A percentile compares a stretch with the other conserved stretches of the same genome.
These are phyloP conservation scores for Cecidostiba fungosa DNA, from an alignment of 2,888 invertebrate species.

Conservation along the genomic window DNA sequence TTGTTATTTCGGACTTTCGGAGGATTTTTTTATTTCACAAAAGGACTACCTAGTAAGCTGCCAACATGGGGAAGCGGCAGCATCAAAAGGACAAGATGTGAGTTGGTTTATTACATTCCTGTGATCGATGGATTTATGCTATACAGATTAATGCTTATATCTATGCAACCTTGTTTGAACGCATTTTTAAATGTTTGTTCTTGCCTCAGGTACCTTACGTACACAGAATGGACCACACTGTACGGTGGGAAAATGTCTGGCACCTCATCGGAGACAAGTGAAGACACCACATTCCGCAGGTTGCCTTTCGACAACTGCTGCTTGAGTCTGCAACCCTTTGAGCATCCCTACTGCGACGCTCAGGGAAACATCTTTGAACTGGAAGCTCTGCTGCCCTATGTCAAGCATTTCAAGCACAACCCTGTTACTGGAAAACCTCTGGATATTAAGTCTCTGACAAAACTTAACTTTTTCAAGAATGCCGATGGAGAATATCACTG, in stretches of 20 bases:
- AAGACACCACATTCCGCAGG: constrained; percentile 92
- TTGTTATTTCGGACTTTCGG: neutral
- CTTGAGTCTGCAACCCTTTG: constrained; percentile 94
- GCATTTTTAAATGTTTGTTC: neutral
- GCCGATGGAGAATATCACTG: constrained; percentile 92
- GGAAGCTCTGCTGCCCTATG: constrained; percentile 91
- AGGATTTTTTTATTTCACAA: neutral
- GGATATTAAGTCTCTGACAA: constrained; percentile 90
- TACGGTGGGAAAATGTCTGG: constrained; percentile 91
- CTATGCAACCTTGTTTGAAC: neutral
- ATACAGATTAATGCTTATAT: neutral
- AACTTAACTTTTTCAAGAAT: constrained; percentile 94
- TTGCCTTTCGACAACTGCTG: constrained; percentile 97
- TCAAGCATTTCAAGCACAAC: constrained; percentile 95
- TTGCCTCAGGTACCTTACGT: constrained; percentile 88
- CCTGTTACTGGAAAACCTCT: constrained; percentile 96
- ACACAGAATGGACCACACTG: constrained; percentile 93
- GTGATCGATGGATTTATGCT: neutral
- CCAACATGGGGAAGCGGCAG: constrained; percentile 94
- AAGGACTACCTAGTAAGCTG: neutral
- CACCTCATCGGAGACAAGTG: constrained; percentile 85
- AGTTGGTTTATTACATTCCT: constrained; percentile 49
- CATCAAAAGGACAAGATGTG: constrained; percentile 97
- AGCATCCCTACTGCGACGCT: constrained; percentile 93
- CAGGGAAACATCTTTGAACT: constrained; percentile 97